Conservation (phyloP, 2,113 vertebrate genomes). For the Cochlearius cochlearius region DNA sequence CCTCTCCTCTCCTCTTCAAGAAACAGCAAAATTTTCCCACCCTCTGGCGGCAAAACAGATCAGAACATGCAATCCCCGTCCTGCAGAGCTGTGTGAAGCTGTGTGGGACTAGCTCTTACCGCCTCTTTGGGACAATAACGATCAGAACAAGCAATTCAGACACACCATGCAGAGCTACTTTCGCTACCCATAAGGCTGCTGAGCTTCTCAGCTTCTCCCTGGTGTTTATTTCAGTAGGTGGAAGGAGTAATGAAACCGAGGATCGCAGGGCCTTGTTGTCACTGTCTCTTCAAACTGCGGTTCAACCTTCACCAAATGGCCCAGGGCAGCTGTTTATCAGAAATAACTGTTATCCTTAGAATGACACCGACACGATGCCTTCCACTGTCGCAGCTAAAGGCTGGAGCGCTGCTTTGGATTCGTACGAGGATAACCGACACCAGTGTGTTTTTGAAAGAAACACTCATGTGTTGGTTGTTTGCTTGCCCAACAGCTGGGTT, state of each 20-base stretch:
- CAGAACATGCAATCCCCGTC: not conserved
- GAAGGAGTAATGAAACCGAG: constrained; percentile 24
- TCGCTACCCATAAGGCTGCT: constrained; percentile 20
- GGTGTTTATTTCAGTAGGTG: constrained; percentile 33
- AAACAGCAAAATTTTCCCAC: not conserved
- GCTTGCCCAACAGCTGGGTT: not conserved
- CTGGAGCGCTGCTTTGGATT: not conserved
- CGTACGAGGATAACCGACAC: not conserved
- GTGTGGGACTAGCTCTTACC: not conserved
- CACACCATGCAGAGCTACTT: constrained; percentile 19
- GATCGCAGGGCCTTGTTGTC: not conserved
- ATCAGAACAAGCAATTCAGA: constrained; percentile 35
- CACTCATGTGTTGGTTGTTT: not conserved
- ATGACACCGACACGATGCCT: not conserved
- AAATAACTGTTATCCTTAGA: not conserved
- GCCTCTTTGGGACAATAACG: constrained; percentile 1
- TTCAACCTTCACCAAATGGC: not conserved
- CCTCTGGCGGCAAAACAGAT: not conserved
- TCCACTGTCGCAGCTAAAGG: not conserved
- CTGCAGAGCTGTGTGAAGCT: not conserved
- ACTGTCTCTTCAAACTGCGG: not conserved
- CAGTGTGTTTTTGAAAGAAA: not conserved
- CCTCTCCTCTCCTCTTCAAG: not conserved
- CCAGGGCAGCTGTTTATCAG: not conserved
- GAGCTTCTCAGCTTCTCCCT: constrained; percentile 36